phyloP scores from a whole-genome alignment of 2,113 vertebrate species.

The Nerophis lumbriciformis region DNA sequence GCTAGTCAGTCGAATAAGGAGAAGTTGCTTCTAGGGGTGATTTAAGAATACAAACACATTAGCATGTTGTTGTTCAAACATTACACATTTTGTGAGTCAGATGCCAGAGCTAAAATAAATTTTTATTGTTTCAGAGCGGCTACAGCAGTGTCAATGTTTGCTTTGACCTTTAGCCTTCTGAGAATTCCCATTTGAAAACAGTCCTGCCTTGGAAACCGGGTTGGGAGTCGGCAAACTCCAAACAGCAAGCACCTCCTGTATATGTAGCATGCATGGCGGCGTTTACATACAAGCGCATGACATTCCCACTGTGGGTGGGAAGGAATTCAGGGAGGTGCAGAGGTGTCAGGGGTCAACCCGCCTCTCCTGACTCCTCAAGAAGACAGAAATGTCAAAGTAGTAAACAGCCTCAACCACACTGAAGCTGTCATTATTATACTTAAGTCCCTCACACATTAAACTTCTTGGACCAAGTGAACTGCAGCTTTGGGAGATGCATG shows the following conservation, averaged over 20 bases:
- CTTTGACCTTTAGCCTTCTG: slow-evolving; percentile 48
- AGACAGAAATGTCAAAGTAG: slow-evolving; percentile 28
- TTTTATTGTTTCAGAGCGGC: slow-evolving; percentile 23
- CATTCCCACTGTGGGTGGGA: slow-evolving; percentile 36
- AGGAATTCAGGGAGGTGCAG: slow-evolving; percentile 8
- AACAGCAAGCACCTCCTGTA: slow-evolving; percentile 38
- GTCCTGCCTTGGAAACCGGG: slow-evolving; percentile 25
- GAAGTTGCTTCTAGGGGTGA: slow-evolving; percentile 12
- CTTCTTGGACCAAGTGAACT: slow-evolving; percentile 47
- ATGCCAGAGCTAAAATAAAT: slow-evolving; percentile 29
- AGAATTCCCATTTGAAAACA: slow-evolving; percentile 60
- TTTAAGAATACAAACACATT: not conserved
- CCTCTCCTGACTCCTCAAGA: slow-evolving; percentile 11
- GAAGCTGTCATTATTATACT: slow-evolving; percentile 30
- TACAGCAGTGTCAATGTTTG: slow-evolving; percentile 46
- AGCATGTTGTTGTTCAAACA: slow-evolving; percentile 1
- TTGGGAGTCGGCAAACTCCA: slow-evolving; percentile 40
- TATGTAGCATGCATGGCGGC: slow-evolving; percentile 21
- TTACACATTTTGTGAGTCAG: slow-evolving; percentile 10
- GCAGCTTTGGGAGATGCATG: slow-evolving; percentile 41
- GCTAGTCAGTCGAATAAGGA: slow-evolving; percentile 44
- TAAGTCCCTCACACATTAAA: slow-evolving; percentile 24
- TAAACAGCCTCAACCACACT: slow-evolving; percentile 28
- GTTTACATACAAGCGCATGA: slow-evolving; percentile 42
- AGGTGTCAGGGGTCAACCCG: slow-evolving; percentile 13